Percentiles rank a stretch among this genome's conserved stretches.
phyloP scores from a whole-genome alignment of 2,888 invertebrate genomes.

The Neoitamus cyanurus region DNA sequence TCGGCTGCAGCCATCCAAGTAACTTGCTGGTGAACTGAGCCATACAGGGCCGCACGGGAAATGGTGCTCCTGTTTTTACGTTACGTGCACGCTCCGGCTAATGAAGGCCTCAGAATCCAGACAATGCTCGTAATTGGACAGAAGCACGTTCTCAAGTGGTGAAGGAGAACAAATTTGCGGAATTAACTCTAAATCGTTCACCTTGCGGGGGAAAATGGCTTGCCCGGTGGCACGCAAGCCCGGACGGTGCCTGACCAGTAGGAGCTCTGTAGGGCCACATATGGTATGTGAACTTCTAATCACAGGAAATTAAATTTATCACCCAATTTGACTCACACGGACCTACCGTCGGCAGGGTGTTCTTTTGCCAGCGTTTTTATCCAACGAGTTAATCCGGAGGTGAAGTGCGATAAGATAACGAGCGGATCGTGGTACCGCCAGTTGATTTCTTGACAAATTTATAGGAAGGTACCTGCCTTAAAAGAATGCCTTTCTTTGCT shows the following conservation, averaged over 20 bases:
- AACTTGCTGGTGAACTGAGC: not conserved
- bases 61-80: not conserved
- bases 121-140: conserved; percentile 36
- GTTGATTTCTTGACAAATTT: not conserved
- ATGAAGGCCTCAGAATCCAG: not conserved
- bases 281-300: conserved; percentile 42
- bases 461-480: no score
- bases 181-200: conserved; percentile 47
- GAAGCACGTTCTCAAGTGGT: conserved; percentile 31
- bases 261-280: not conserved
- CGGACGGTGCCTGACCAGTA: not conserved
- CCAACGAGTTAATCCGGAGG: conserved; percentile 37
- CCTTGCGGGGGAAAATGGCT: conserved; percentile 34
- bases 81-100: not conserved
- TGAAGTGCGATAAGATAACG: conserved; percentile 33
- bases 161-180: conserved; percentile 41
- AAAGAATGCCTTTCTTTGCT: no score
- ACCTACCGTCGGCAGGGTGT: not conserved
- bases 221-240: conserved; percentile 40
- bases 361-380: conserved; percentile 25
- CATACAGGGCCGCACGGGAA: not conserved
- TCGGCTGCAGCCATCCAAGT: not conserved
- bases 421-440: not conserved
- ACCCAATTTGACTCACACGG: conserved; percentile 47
- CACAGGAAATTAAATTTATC: conserved; percentile 51